Evolutionary conservation across 2,113 vertebrate species (phyloP).

Genomic region (Neolamprologus longior): DNA sequence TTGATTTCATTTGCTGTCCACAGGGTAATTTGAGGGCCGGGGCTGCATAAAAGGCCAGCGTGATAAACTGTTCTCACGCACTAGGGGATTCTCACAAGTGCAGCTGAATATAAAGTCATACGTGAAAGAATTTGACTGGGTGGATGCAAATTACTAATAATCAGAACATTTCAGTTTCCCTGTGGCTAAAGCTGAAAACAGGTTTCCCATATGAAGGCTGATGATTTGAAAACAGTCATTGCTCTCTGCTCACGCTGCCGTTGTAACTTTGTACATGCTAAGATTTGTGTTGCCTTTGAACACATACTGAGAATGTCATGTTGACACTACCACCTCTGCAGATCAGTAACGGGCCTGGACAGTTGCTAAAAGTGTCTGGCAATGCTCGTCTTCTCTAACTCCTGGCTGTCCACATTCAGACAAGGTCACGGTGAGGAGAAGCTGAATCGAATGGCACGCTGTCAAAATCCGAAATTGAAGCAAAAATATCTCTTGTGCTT

Average conservation of each 20-base stretch:
- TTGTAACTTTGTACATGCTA: background rate
- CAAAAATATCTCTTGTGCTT: background rate
- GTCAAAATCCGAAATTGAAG: background rate
- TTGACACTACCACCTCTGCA: slow-evolving; percentile 37
- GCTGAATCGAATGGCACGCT: background rate
- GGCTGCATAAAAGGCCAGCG: background rate
- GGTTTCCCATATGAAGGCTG: background rate
- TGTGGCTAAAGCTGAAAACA: background rate
- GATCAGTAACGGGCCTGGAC: background rate
- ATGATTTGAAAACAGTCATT: background rate
- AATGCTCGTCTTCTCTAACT: slow-evolving; percentile 10
- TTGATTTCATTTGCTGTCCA: background rate
- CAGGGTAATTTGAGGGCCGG: background rate
- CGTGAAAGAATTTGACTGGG: background rate
- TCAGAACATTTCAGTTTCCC: background rate
- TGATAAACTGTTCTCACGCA: background rate
- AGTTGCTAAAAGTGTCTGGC: background rate
- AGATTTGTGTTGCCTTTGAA: slow-evolving; percentile 37
- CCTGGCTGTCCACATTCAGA: background rate
- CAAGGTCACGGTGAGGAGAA: slow-evolving; percentile 30
- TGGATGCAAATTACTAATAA: background rate
- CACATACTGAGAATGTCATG: slow-evolving; percentile 38
- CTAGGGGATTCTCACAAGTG: background rate
- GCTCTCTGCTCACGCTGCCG: background rate
- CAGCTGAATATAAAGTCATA: background rate